A percentile compares a stretch with the other conserved stretches of the same genome.
These are phyloP conservation scores for Meloidogyne floridensis DNA, from an alignment of 1,140 invertebrate species.

Conservation along the genomic window DNA sequence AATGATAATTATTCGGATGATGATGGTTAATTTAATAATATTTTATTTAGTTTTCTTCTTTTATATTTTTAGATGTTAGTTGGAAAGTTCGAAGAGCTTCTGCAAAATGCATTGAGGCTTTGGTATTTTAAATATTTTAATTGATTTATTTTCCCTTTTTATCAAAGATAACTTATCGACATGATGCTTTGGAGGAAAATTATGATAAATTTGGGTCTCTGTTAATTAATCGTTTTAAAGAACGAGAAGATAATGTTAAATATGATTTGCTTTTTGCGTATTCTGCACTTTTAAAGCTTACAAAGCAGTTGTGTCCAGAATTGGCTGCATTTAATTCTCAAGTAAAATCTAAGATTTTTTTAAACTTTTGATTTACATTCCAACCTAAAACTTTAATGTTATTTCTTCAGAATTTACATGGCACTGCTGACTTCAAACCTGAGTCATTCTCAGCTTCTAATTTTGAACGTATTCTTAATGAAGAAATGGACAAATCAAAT, in stretches of 20 bases:
- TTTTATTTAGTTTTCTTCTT: background rate
- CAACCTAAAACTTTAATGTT: background rate
- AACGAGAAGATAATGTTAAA: constrained; percentile 97
- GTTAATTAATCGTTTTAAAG: constrained; percentile 69
- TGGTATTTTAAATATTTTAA: constrained; percentile 71
- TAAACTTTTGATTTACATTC: background rate
- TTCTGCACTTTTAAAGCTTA: constrained; percentile 86
- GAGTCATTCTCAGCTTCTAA: constrained; percentile 15
- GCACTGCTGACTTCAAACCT: background rate
- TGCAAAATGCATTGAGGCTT: constrained; percentile 93
- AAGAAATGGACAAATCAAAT: constrained; percentile 28
- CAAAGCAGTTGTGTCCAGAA: constrained; percentile 40
- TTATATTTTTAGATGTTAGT: constrained; percentile 76
- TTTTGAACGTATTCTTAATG: constrained; percentile 24
- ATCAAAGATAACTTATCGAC: constrained; percentile 73
- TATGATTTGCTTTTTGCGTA: constrained; percentile 96
- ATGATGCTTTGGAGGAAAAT: constrained; percentile 86
- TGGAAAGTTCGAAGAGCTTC: constrained; percentile 94
- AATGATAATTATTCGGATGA: constrained; percentile 73
- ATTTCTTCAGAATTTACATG: constrained; percentile 1
- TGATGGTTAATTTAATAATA: constrained; percentile 72
- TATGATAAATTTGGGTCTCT: constrained; percentile 72
- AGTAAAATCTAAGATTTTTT: background rate
- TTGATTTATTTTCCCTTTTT: constrained; percentile 17
- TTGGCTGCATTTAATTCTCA: constrained; percentile 29